Evolutionary conservation across 2,113 vertebrate genomes (phyloP).

Genomic region (Peromyscus leucopus): DNA sequence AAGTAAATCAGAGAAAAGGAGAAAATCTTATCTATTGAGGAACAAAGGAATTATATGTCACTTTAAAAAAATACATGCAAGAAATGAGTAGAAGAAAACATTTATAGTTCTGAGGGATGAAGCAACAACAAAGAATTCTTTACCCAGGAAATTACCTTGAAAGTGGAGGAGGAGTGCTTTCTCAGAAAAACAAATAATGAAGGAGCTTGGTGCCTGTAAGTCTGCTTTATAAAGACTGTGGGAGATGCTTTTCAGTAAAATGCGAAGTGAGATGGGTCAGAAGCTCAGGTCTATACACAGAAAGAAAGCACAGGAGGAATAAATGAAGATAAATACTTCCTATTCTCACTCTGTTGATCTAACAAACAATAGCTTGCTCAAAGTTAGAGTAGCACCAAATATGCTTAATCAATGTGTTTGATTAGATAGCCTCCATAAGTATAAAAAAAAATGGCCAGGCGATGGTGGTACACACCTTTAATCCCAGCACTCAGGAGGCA

Average conservation of each 20-base stretch:
- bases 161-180: neutral
- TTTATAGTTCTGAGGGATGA: neutral
- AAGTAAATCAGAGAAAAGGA: neutral
- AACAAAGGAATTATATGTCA: neutral
- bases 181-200: neutral
- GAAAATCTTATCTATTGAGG: neutral
- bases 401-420: neutral
- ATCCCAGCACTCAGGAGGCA: too few species aligned
- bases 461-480: too few species aligned
- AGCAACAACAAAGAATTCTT: neutral
- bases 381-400: neutral
- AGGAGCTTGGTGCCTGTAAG: neutral
- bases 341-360: neutral
- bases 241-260: neutral
- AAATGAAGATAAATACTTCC: neutral
- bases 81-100: neutral
- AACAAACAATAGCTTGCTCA: neutral
- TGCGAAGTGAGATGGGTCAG: neutral
- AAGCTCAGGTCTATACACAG: neutral
- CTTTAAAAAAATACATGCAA: neutral
- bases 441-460: too few species aligned
- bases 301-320: neutral
- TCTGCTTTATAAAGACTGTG: neutral
- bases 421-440: neutral
- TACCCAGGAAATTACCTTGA: neutral